These are phyloP conservation scores for Cephus spinipes DNA, from an alignment of 2,888 invertebrate genomes.

Conservation along the genomic window DNA sequence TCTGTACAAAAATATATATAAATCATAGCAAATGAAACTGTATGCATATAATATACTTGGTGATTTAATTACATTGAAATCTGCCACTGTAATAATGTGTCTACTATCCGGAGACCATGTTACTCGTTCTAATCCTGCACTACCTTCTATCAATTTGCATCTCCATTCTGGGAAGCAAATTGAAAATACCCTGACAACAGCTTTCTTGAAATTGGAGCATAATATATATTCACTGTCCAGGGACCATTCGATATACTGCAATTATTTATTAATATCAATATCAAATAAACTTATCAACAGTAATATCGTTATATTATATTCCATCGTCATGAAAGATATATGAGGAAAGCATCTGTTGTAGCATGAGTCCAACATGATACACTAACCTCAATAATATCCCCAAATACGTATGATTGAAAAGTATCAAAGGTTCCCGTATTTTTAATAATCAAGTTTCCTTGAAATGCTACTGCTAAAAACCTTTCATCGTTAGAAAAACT, in stretches of 20 bases:
- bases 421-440: constrained; percentile 40
- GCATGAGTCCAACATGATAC: not conserved
- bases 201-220: constrained; percentile 55
- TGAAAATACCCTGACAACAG: constrained; percentile 66
- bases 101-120: constrained; percentile 69
- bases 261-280: not conserved
- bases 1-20: constrained; percentile 39
- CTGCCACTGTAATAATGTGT: constrained; percentile 68
- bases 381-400: constrained; percentile 60
- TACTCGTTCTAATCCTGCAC: constrained; percentile 67
- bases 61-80: constrained; percentile 64
- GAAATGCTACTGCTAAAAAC: constrained; percentile 51
- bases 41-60: not conserved
- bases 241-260: constrained; percentile 62
- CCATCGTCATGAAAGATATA: not conserved
- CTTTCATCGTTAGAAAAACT: constrained; percentile 50
- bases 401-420: constrained; percentile 45
- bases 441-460: constrained; percentile 51
- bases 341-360: not conserved
- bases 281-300: not conserved
- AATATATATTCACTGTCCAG: constrained; percentile 59
- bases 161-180: constrained; percentile 69
- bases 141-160: constrained; percentile 70
- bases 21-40: not conserved
- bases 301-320: not conserved